phyloP scores from a whole-genome alignment of 1,140 invertebrate species.

The Triops longicaudatus region DNA sequence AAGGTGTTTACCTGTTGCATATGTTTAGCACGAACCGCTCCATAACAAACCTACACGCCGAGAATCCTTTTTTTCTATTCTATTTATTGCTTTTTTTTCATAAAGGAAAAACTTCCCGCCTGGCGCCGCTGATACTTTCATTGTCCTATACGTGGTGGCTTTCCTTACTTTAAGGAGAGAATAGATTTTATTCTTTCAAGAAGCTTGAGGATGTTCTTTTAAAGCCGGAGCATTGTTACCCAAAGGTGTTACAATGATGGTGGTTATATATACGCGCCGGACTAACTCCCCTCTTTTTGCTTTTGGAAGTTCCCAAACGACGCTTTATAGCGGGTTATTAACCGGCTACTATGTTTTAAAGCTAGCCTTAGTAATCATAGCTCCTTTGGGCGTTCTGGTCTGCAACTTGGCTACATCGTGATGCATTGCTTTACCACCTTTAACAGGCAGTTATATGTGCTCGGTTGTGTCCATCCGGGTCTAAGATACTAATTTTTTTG shows the following conservation, averaged over 20 bases:
- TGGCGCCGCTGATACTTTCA: neutral
- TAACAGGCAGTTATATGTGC: neutral
- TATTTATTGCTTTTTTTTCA: neutral
- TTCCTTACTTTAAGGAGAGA: neutral
- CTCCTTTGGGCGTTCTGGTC: neutral
- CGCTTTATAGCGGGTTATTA: slow-evolving; percentile 4
- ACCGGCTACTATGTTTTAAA: slow-evolving; percentile 15
- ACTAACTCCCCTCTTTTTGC: neutral
- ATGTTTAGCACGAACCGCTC: neutral
- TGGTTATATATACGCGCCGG: neutral
- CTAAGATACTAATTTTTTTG: neutral
- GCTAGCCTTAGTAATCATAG: neutral
- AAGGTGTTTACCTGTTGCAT: slow-evolving; percentile 11
- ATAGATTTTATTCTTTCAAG: too few species aligned
- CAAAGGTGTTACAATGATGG: slow-evolving; percentile 3
- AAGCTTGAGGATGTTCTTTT: too few species aligned
- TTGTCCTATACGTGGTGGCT: neutral
- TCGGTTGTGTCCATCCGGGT: neutral
- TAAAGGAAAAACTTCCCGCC: neutral
- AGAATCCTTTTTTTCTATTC: neutral
- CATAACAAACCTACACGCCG: too few species aligned
- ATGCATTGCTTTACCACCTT: slow-evolving; percentile 10
- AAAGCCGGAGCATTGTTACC: neutral
- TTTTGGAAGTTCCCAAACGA: neutral
- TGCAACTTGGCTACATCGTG: neutral